A percentile compares a stretch with the other conserved stretches of the same genome.
Conservation (phyloP, 2,113 vertebrate genomes). For the Bubalus kerabau region DNA sequence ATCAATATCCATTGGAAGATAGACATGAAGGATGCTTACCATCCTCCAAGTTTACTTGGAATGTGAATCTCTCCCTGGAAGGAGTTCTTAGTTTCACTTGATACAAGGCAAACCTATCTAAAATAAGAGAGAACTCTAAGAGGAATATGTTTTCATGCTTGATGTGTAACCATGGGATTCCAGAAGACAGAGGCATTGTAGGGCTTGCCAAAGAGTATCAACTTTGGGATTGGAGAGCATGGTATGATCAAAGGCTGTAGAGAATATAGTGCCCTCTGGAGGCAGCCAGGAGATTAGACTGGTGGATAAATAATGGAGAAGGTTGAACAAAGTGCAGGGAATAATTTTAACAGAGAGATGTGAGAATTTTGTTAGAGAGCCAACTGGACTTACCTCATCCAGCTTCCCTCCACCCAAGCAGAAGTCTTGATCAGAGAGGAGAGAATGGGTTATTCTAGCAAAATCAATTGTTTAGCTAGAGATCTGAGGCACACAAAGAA, state of each 20-base stretch:
- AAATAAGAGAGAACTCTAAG: neutral
- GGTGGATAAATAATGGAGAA: neutral
- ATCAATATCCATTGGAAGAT: neutral
- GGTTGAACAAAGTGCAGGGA: neutral
- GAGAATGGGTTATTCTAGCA: neutral
- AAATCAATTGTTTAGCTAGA: neutral
- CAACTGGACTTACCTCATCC: neutral
- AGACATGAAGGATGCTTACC: neutral
- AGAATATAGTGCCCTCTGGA: neutral
- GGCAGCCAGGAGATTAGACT: neutral
- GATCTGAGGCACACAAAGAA: neutral
- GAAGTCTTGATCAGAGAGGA: neutral
- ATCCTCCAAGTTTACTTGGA: neutral
- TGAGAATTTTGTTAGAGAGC: neutral
- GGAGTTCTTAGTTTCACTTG: neutral
- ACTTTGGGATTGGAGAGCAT: neutral
- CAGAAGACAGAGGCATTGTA: neutral
- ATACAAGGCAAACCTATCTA: neutral
- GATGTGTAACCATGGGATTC: neutral
- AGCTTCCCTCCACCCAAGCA: neutral
- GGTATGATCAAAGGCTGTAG: neutral
- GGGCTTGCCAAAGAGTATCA: neutral
- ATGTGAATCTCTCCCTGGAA: neutral
- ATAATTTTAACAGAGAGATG: neutral
- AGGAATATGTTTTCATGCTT: neutral